These are phyloP conservation scores for Sphaerophoria taeniata DNA, from an alignment of 2,888 invertebrate genomes.

Conservation along the genomic window DNA sequence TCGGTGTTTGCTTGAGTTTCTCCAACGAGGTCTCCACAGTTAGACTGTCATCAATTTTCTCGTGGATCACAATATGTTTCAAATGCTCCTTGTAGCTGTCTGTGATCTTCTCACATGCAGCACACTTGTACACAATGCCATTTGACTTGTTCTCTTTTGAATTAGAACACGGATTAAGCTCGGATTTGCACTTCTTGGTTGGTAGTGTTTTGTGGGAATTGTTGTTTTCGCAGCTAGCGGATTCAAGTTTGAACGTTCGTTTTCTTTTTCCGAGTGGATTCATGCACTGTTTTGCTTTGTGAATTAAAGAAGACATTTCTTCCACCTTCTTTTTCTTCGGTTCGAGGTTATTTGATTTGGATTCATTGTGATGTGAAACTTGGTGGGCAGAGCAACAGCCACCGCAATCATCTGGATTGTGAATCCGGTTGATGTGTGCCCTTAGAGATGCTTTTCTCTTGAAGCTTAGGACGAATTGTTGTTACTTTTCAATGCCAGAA, in stretches of 20 bases:
- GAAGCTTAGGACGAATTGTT: constrained; percentile 33
- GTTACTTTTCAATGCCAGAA: background rate
- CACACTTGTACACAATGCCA: constrained; percentile 68
- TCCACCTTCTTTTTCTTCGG: too few species aligned
- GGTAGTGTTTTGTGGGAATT: constrained; percentile 6
- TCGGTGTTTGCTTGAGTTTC: constrained; percentile 48
- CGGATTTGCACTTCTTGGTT: constrained; percentile 17
- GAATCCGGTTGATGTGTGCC: constrained; percentile 41
- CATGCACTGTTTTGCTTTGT: constrained; percentile 5
- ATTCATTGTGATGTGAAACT: background rate
- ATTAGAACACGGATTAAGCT: constrained; percentile 24
- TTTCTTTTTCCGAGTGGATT: constrained; percentile 6
- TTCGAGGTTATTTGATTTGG: constrained; percentile 1
- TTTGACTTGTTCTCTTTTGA: constrained; percentile 30
- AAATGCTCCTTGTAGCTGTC: constrained; percentile 52
- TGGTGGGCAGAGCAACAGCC: constrained; percentile 8
- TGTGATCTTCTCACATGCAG: constrained; percentile 66
- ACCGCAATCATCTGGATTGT: constrained; percentile 27
- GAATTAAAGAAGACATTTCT: too few species aligned
- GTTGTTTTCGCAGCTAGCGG: constrained; percentile 28
- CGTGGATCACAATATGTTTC: constrained; percentile 68
- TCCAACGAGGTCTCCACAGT: constrained; percentile 57
- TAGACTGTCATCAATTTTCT: constrained; percentile 53
- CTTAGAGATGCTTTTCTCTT: constrained; percentile 55
- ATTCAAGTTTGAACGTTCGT: constrained; percentile 26